Evolutionary conservation across 2,113 vertebrate genomes (phyloP).

Genomic region (Cyprinodon variegatus): DNA sequence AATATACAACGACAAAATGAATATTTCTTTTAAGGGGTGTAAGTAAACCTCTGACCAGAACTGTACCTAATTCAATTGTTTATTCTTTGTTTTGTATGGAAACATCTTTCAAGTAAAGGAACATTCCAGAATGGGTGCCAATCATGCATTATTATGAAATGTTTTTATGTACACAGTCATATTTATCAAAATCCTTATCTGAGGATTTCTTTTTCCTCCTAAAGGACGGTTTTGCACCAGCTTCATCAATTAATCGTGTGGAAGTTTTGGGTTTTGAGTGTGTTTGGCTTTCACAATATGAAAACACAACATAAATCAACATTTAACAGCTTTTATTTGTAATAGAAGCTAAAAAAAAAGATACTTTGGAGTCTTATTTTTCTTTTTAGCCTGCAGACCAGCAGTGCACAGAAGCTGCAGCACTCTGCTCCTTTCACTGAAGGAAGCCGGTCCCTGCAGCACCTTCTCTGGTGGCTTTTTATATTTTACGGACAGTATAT

Average conservation of each 20-base stretch:
- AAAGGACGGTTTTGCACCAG: background rate
- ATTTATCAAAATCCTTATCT: background rate
- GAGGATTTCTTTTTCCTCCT: background rate
- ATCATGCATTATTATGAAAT: background rate
- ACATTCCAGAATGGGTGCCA: slow-evolving; percentile 10
- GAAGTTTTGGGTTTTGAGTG: background rate
- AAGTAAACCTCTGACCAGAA: background rate
- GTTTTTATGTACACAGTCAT: background rate
- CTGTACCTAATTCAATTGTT: background rate
- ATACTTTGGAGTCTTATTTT: background rate
- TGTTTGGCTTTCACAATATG: background rate
- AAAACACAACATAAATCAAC: background rate
- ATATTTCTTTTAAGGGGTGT: background rate
- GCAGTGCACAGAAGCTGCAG: background rate
- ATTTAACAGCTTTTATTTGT: background rate
- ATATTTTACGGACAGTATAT: background rate
- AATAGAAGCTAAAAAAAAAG: background rate
- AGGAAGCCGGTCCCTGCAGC: background rate
- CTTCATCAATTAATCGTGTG: background rate
- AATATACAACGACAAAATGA: background rate
- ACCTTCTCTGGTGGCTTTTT: background rate
- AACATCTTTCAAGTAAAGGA: slow-evolving; percentile 1
- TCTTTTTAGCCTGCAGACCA: background rate
- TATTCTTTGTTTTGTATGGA: background rate
- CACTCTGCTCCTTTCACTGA: too few species aligned